Percentiles rank a stretch among this genome's conserved stretches.
phyloP scores from a whole-genome alignment of 1,140 invertebrate genomes.

The Neocloeon triangulifer region DNA sequence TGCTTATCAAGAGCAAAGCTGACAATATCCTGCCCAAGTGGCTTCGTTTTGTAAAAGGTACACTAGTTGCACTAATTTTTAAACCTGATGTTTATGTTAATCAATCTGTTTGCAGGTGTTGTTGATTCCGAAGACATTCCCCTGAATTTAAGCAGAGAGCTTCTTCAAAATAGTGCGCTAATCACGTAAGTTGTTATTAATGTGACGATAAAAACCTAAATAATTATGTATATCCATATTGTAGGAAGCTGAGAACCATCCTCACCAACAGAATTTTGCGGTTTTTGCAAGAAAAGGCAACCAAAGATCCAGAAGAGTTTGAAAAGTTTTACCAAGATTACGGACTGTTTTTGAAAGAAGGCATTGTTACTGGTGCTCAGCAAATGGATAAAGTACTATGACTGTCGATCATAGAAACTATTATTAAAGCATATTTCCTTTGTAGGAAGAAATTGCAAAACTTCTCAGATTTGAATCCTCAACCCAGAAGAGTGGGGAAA shows the following conservation, averaged over 20 bases:
- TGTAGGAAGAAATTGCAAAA: conserved; percentile 75
- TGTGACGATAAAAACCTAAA: not conserved
- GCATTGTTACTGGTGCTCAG: conserved; percentile 64
- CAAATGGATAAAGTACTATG: conserved; percentile 55
- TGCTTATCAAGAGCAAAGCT: conserved; percentile 72
- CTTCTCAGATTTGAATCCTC: conserved; percentile 85
- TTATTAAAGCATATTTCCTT: not conserved
- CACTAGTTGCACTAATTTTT: conserved; percentile 3
- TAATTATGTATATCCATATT: conserved; percentile 14
- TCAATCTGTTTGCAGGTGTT: conserved; percentile 35
- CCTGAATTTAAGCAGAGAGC: conserved; percentile 83
- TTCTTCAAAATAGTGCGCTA: conserved; percentile 79
- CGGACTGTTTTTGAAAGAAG: conserved; percentile 84
- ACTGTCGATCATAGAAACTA: too few relatives aligned
- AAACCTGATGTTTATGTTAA: conserved; percentile 4
- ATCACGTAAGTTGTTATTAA: conserved; percentile 38
- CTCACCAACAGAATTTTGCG: conserved; percentile 65
- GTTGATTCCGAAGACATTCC: conserved; percentile 97
- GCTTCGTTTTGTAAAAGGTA: conserved; percentile 81
- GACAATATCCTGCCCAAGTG: conserved; percentile 85
- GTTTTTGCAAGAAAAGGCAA: conserved; percentile 65
- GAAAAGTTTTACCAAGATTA: conserved; percentile 79
- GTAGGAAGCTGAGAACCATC: conserved; percentile 63
- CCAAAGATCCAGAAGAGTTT: conserved; percentile 64
- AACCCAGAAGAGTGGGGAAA: conserved; percentile 38